A percentile compares a stretch with the other conserved stretches of the same genome.
Conservation (phyloP, 2,113 vertebrate species). For the Cichladusa arquata region DNA sequence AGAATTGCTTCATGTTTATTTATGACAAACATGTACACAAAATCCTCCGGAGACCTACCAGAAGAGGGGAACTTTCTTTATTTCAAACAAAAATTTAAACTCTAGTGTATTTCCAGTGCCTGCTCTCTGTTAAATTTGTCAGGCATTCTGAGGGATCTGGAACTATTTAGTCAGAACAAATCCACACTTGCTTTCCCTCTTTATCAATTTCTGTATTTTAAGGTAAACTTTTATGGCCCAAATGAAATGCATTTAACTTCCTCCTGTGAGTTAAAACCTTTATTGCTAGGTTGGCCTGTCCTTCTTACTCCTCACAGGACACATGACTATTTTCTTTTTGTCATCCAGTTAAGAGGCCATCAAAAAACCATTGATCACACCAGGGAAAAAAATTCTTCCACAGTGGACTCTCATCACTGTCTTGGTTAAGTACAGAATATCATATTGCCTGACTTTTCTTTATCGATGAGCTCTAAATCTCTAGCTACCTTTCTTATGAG, state of each 20-base stretch:
- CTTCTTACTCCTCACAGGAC: background rate
- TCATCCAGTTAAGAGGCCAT: background rate
- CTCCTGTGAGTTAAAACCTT: background rate
- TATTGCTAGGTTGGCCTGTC: background rate
- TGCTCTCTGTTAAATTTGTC: background rate
- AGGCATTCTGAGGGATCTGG: background rate
- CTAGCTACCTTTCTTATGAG: background rate
- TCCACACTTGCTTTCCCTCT: background rate
- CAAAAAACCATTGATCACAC: background rate
- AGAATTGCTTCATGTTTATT: background rate
- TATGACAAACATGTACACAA: background rate
- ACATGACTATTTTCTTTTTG: background rate
- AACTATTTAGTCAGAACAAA: background rate
- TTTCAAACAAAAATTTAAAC: background rate
- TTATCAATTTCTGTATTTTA: background rate
- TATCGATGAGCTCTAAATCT: conserved; percentile 22
- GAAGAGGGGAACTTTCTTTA: background rate
- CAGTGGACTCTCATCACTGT: background rate
- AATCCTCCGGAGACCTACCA: background rate
- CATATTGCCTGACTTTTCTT: background rate
- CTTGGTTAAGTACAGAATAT: background rate
- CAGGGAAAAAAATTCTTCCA: background rate
- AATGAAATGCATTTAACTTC: background rate
- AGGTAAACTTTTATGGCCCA: background rate
- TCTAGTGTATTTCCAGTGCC: background rate